Percentiles rank a stretch among this genome's conserved stretches.
These are phyloP conservation scores for Scaptomyza pallida DNA, from an alignment of 1,140 invertebrate species.

Conservation along the genomic window DNA sequence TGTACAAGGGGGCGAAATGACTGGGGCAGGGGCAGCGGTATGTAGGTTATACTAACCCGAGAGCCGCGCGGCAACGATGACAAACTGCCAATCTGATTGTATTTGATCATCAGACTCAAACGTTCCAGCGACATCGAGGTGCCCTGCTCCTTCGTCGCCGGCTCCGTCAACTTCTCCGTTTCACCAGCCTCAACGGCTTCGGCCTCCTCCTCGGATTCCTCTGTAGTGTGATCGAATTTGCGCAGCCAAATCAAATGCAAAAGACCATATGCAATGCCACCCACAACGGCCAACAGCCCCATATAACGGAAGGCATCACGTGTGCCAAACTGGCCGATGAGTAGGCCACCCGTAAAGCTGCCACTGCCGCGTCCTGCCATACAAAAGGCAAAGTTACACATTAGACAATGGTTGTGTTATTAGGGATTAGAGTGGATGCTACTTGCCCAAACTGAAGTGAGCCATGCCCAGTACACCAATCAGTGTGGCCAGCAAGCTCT, in stretches of 20 bases:
- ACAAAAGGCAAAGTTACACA: background rate
- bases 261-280: constrained; percentile 88
- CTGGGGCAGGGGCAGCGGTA: too few species aligned
- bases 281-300: constrained; percentile 88
- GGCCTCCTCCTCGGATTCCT: constrained; percentile 84
- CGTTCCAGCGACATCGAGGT: constrained; percentile 88
- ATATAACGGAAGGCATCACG: constrained; percentile 90
- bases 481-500: constrained; percentile 91
- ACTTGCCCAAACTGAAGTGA: constrained; percentile 91
- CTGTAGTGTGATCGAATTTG: constrained; percentile 85
- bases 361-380: constrained; percentile 88
- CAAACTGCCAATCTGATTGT: constrained; percentile 89
- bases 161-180: constrained; percentile 86
- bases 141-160: constrained; percentile 87
- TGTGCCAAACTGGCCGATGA: constrained; percentile 90
- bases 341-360: constrained; percentile 91
- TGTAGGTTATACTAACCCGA: constrained; percentile 84
- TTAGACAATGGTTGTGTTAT: background rate
- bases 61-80: constrained; percentile 87
- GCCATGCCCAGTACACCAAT: constrained; percentile 93
- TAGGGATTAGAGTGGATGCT: background rate
- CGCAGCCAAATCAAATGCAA: constrained; percentile 90
- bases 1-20: background rate
- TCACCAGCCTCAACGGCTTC: constrained; percentile 85
- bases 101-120: constrained; percentile 89